Base-by-base conservation (phyloP, 2,888 invertebrate species). In the Ormyrus nitidulus region DNA sequence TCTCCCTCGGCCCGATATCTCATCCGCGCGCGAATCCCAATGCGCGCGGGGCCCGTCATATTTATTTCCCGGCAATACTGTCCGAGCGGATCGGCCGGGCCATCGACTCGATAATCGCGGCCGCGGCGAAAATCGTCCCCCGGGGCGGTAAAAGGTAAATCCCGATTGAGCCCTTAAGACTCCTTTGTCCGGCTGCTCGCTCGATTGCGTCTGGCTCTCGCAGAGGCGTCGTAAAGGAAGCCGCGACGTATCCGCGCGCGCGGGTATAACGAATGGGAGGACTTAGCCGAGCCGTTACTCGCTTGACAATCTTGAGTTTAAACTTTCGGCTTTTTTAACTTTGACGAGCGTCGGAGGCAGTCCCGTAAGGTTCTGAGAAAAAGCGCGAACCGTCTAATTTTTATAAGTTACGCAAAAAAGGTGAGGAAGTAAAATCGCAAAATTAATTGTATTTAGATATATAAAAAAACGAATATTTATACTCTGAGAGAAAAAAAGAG, bases 131-230 rank as follows among this genome's bases (percentile, higher is more conserved):
- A 62, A 34, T 34, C 34, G n/a, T 56, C 58, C 66, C 66, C 19
- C 6, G 69, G 70, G 79, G 58, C 53, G 51, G 7, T 2, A 65
- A 74, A 64, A 75, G 66, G 61, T 66, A 70, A 71, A 71, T 75
- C 79, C 75, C 79, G 61, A 66, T 61, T 59, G 79, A 75, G 62
- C 71, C 70, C 71, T 75, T 79, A 75, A 75, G 53, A 34, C 53
- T 13, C 10, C 19, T 44, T 49, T 9, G 53, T 7, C 34, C 9
- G n/a, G 48, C 11, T 11, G 46, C 59, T 70, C 70, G 74, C 70
- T 70, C 19, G 34, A 34, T 13, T 13, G 13, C 51, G 56, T 11
- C 71, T 34, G 62, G 19, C 34, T 46, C 51, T 10, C 77, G 54
- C 71, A 53, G 61, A 68, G 61, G 68, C 54, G 46, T 66, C 62